Conservation (phyloP, 2,888 invertebrate species). For the Enchytraeus crypticus region DNA sequence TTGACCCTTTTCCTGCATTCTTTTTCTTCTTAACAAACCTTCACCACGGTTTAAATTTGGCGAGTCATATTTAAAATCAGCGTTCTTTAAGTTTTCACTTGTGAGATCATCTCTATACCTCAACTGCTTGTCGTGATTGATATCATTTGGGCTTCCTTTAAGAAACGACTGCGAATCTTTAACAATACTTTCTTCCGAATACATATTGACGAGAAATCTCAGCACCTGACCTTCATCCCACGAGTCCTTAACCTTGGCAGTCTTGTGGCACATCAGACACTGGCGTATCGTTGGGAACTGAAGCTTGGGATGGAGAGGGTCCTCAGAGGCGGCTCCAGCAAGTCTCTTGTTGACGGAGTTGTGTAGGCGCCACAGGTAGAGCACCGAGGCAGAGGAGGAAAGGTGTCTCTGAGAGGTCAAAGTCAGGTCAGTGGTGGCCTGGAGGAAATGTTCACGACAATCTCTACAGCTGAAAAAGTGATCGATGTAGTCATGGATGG, state of each 20-base stretch:
- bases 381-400: conserved; percentile 51
- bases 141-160: too few species aligned
- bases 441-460: conserved; percentile 78
- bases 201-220: neutral
- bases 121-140: too few species aligned
- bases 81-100: too few species aligned
- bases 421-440: conserved; percentile 66
- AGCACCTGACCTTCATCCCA: neutral
- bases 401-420: neutral
- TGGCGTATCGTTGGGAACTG: conserved; percentile 83
- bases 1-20: too few species aligned
- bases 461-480: conserved; percentile 87
- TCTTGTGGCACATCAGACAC: too few species aligned
- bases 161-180: neutral
- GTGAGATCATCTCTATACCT: too few species aligned
- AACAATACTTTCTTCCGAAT: neutral
- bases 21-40: too few species aligned
- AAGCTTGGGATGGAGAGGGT: conserved; percentile 77
- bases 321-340: conserved; percentile 75
- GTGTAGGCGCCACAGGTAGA: conserved; percentile 91
- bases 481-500: conserved; percentile 78
- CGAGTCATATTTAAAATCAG: too few species aligned
- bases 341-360: conserved; percentile 78
- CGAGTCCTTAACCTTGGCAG: too few species aligned
- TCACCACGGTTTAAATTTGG: too few species aligned